A percentile compares a stretch with the other conserved stretches of the same genome.
Evolutionary conservation across 1,140 invertebrate species (phyloP).

Genomic region (Macrobrachium rosenbergii): DNA sequence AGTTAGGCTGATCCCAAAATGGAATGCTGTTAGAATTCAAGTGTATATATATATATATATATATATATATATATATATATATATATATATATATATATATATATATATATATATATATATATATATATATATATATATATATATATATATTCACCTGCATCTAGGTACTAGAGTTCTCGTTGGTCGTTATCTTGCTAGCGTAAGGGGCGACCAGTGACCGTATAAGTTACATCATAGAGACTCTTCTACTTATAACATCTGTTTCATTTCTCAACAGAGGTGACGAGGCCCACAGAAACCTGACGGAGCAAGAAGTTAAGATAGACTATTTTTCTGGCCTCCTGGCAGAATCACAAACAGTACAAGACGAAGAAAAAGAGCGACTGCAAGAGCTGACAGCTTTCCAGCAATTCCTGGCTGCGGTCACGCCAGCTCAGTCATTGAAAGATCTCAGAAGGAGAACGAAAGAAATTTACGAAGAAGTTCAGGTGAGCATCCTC

Average conservation of each 20-base stretch:
- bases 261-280: constrained; percentile 35
- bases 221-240: too few relatives aligned
- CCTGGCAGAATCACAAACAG: constrained; percentile 56
- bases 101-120: constrained; percentile 20
- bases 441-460: constrained; percentile 51
- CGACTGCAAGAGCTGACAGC: constrained; percentile 62
- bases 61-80: constrained; percentile 22
- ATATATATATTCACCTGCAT: too few relatives aligned
- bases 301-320: constrained; percentile 50
- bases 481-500: constrained; percentile 37
- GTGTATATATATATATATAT: constrained; percentile 7
- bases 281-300: constrained; percentile 42
- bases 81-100: constrained; percentile 2
- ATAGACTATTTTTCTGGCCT: constrained; percentile 62
- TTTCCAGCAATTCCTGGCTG: constrained; percentile 59
- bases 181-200: too few relatives aligned
- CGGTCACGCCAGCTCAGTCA: constrained; percentile 61
- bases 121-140: constrained; percentile 22
- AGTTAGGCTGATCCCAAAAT: too few relatives aligned
- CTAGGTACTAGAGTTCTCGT: too few relatives aligned
- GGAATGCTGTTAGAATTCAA: too few relatives aligned
- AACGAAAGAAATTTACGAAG: constrained; percentile 30
- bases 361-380: constrained; percentile 61
- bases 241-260: background rate
- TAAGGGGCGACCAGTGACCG: too few relatives aligned